Evolutionary conservation across 2,888 invertebrate species (phyloP), one percentile per base, ranked within the genome.

Genomic region (Ormyrus thymus): DNA sequence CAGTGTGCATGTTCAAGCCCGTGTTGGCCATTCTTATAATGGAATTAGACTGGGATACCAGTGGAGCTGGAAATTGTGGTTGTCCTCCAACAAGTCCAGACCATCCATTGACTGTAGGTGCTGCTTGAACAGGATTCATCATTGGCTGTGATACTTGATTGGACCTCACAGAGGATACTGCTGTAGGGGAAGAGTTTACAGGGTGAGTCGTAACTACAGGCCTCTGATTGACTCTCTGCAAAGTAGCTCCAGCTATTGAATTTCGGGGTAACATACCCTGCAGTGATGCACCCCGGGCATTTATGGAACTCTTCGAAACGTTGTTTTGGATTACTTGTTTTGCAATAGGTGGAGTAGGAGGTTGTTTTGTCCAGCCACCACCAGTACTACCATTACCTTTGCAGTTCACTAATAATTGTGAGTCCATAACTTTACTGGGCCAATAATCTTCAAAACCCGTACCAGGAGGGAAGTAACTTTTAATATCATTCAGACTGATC

Each of bases 391-490:
- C 90, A 53, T 87, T 89, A 61, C 90, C 89, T 78, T 93, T 93
- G 56, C 94, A 93, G 70, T 93, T 93, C 84, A 96, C 93, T 64
- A 96, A 90, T 29, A 96, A 92, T 88, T 96, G 95, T 0, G 95
- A 94, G 86, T 96, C 96, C 82, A 96, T 94, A 78, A 96, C 95
- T 91, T 97, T 96, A 88, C 95, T 95, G 0, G 97, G 97, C 97
- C 97, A 97, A 90, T 97, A 97, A 86, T 97, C 97, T 88, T 97
- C 97, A 87, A 97, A 97, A 84, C 95, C 94, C 0, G 97, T 97
- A 45, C 96, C 96, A 8, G 95, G 95, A 0, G 97, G 97, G 86
- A 97, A 97, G 88, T 97, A 97, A 89, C 95, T 95, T 89, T 96
- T 96, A 85, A 97, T 96, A 90, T 97, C 97, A 58, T 95, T 94